Base-by-base conservation (phyloP, 2,888 invertebrate genomes). In the Cremastobaeus sp. region DNA sequence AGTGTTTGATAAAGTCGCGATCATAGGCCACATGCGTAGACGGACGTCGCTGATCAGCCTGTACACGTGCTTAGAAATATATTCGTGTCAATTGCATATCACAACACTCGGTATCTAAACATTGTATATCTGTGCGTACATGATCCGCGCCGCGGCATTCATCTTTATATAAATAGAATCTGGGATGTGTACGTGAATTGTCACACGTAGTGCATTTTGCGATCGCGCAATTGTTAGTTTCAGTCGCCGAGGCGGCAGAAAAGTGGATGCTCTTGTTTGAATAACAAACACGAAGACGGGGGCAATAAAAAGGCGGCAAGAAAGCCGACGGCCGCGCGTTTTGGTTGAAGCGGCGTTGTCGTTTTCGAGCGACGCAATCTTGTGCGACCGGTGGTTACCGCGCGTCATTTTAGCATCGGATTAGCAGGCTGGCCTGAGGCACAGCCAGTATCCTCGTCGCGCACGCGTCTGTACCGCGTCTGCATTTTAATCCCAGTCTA, bases 401-500 rank as follows among this genome's bases (percentile, higher is more conserved):
- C 57, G 50, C 64, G 50, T 52, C 59, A 64, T 64, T 71, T 71
- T 64, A 74, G 41, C 74, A 69, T 74, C 64, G 69, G 69, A 65
- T 69, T 65, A 74, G 41, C 65, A 65, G 59, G 54, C 57, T 74
- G 55, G 70, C 62, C 54, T 48, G 66, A 59, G 62, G 66, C 65
- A 62, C 66, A 75, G 65, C 41, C 48, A 47, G 32, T 43, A 64
- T 57, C 50, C 60, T 57, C 66, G 47, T 47, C 39, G 47, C 32
- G 41, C 59, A 34, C 37, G 32, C 45, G 57, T 65, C 60, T 55
- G 48, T 12, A 25, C 28, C 52, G 43, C 47, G 68, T 50, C 68
- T 60, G 62, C 60, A 21, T 66, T 60, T 77, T 71, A 71, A 77
- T 76, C 72, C 60, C 47, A 39, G 64, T 15, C 55, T 69, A 76